Percentiles rank a stretch among this genome's conserved stretches.
These are phyloP conservation scores for Chelon auratus DNA, from an alignment of 2,797 vertebrate species.

Conservation along the genomic window DNA sequence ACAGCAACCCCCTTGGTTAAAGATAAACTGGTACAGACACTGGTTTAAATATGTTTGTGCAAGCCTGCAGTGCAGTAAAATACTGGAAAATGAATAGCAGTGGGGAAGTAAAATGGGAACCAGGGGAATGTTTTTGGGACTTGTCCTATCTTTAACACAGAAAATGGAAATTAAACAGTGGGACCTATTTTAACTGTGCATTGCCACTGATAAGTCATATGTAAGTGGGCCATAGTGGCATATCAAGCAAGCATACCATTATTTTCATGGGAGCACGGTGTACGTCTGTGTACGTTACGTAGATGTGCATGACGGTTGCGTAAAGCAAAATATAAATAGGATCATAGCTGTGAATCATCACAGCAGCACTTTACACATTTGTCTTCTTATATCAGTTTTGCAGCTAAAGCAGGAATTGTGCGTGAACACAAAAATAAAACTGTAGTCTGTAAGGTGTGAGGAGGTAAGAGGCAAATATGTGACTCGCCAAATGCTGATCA, in stretches of 20 bases:
- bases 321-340: constrained; percentile 19
- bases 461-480: not conserved
- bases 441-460: not conserved
- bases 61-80: constrained; percentile 67
- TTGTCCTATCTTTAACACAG: constrained; percentile 18
- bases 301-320: not conserved
- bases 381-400: constrained; percentile 6
- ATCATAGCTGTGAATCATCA: constrained; percentile 24
- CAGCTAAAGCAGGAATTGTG: constrained; percentile 1
- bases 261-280: not conserved
- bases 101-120: constrained; percentile 42
- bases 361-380: constrained; percentile 5
- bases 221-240: not conserved
- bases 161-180: constrained; percentile 31
- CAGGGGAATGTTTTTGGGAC: constrained; percentile 27
- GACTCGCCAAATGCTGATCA: not conserved
- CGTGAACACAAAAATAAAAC: not conserved
- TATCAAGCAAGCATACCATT: constrained; percentile 4
- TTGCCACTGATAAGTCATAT: not conserved
- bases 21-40: constrained; percentile 67
- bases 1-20: constrained; percentile 67
- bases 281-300: not conserved
- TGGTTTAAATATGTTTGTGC: constrained; percentile 66
- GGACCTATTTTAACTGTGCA: constrained; percentile 20
- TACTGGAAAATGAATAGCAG: constrained; percentile 61